These are phyloP conservation scores for Tinea trinotella DNA, from an alignment of 2,888 invertebrate species.

Conservation along the genomic window DNA sequence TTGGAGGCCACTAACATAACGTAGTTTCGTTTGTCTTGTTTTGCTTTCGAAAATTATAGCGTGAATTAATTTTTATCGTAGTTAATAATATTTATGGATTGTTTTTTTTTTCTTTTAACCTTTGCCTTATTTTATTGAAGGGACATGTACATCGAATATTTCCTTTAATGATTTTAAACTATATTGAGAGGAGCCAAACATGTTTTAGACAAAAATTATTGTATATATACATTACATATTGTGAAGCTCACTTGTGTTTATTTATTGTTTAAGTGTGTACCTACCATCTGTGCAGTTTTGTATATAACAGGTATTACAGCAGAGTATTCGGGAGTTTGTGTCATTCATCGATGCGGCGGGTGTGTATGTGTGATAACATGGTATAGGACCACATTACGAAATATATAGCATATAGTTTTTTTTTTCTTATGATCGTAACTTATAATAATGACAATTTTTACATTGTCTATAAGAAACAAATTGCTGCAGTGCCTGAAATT, in stretches of 20 bases:
- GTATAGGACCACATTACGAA: conserved; percentile 5
- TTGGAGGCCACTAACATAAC: neutral
- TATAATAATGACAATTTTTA: neutral
- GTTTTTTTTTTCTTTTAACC: conserved; percentile 52
- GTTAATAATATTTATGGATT: conserved; percentile 58
- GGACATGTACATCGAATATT: conserved; percentile 7
- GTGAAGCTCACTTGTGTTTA: neutral
- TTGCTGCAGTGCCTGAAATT: conserved; percentile 4
- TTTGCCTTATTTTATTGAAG: neutral
- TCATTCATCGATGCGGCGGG: neutral
- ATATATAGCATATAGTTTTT: conserved; percentile 10
- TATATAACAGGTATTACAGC: conserved; percentile 1
- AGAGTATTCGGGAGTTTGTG: neutral
- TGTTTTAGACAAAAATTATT: neutral
- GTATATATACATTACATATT: neutral
- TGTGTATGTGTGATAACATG: neutral
- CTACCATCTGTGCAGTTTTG: neutral
- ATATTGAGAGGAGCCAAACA: neutral
- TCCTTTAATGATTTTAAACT: neutral
- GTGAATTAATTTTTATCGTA: conserved; percentile 56
- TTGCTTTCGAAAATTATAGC: conserved; percentile 66
- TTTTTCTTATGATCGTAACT: neutral
- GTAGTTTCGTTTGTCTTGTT: conserved; percentile 62
- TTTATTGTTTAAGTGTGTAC: neutral
- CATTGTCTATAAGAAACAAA: neutral